phyloP scores from a whole-genome alignment of 2,113 vertebrate genomes.

The Pelvicachromis taeniatus region DNA sequence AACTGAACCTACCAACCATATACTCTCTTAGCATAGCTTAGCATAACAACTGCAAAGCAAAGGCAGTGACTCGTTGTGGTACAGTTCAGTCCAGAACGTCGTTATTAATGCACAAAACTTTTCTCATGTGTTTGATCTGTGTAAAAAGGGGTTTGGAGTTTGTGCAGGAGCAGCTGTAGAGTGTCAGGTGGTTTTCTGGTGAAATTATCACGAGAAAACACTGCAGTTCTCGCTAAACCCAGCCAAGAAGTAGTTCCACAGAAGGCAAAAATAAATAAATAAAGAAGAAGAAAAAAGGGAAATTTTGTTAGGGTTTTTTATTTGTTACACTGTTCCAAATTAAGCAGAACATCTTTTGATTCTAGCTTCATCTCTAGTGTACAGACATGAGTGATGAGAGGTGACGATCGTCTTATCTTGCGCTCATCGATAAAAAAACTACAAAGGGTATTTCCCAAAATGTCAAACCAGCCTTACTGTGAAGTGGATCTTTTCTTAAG shows the following conservation, averaged over 20 bases:
- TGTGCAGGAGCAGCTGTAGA: not conserved
- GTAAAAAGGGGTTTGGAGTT: not conserved
- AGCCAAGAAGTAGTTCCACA: not conserved
- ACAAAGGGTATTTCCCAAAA: not conserved
- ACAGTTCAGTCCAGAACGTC: accelerated
- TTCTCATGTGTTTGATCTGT: not conserved
- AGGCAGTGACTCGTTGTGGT: not conserved
- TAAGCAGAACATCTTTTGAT: not conserved
- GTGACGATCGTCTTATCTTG: not conserved
- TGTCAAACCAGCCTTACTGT: not conserved
- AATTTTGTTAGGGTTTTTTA: not conserved
- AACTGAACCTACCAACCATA: not conserved
- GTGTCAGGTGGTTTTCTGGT: not conserved
- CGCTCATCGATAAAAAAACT: not conserved
- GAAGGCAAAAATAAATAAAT: not conserved
- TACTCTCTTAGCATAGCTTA: not conserved
- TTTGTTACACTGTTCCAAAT: not conserved
- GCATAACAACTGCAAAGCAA: not conserved
- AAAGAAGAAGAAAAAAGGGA: not conserved
- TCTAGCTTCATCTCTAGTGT: not conserved
- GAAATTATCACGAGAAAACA: not conserved
- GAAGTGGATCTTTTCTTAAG: not conserved
- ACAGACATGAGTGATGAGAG: not conserved
- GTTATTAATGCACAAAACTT: not conserved
- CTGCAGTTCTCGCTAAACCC: not conserved